Percentiles rank a stretch among this genome's conserved stretches.
phyloP scores from a whole-genome alignment of 2,888 invertebrate genomes.

The Baronia brevicornis region DNA sequence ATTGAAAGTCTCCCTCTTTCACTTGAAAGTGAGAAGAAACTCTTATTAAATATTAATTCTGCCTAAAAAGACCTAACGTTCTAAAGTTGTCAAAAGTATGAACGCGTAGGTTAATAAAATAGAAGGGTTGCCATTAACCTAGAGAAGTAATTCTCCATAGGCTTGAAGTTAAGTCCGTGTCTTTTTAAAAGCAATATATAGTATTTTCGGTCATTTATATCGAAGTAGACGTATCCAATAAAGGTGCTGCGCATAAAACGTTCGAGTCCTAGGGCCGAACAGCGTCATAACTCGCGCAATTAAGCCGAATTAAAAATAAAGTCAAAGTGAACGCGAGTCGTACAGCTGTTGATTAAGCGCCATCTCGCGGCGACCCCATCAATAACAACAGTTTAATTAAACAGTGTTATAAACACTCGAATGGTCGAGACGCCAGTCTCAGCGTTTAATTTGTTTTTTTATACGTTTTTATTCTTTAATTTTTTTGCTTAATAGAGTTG shows the following conservation, averaged over 20 bases:
- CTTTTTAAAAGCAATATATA: no score
- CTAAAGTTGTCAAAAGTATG: no score
- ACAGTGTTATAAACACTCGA: conserved; percentile 67
- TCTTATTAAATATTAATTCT: no score
- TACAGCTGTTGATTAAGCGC: conserved; percentile 67
- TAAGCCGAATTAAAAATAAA: conserved; percentile 71
- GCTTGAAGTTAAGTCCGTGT: no score
- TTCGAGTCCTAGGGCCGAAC: conserved; percentile 40
- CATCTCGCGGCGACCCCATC: conserved; percentile 70
- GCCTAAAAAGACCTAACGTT: no score
- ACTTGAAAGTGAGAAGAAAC: no score
- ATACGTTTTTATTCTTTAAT: conserved; percentile 38
- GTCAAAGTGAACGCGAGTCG: conserved; percentile 42
- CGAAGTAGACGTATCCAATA: conserved; percentile 31
- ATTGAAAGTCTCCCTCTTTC: no score
- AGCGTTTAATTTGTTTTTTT: conserved; percentile 58
- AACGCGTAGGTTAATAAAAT: no score
- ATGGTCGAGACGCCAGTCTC: conserved; percentile 51
- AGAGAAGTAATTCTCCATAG: no score
- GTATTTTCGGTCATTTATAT: conserved; percentile 20
- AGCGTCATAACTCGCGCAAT: conserved; percentile 65
- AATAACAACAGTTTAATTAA: conserved; percentile 74
- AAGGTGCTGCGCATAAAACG: conserved; percentile 51
- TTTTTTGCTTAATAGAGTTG: conserved; percentile 50
- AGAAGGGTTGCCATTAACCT: no score